These are phyloP conservation scores for Ostrea edulis DNA, from an alignment of 1,140 invertebrate genomes.

Conservation along the genomic window DNA sequence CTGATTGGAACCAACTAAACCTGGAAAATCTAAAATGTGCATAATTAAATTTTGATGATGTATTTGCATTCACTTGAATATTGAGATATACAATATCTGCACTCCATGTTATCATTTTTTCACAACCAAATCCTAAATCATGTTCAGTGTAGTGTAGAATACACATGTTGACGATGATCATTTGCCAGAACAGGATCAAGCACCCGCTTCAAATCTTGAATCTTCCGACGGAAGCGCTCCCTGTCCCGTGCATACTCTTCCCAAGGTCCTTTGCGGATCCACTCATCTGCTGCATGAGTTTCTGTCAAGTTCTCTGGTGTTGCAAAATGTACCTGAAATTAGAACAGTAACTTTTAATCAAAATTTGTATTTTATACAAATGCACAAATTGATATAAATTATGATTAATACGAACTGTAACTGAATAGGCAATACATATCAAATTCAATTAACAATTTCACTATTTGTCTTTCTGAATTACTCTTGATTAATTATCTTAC, in stretches of 20 bases:
- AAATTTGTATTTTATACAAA: not conserved
- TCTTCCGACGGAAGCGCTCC: conserved; percentile 59
- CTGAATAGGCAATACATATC: no score
- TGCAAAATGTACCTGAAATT: conserved; percentile 62
- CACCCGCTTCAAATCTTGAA: conserved; percentile 51
- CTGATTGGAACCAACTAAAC: not conserved
- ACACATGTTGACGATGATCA: conserved; percentile 10
- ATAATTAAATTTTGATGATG: not conserved
- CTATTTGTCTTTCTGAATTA: no score
- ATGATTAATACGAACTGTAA: no score
- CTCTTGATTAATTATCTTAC: no score
- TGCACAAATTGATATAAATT: not conserved
- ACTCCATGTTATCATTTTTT: not conserved
- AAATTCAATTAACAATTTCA: no score
- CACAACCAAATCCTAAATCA: not conserved
- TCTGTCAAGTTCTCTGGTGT: conserved; percentile 50
- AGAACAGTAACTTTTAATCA: not conserved
- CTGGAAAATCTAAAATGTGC: not conserved
- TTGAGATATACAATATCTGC: not conserved
- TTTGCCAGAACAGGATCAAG: conserved; percentile 55
- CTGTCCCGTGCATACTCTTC: conserved; percentile 59
- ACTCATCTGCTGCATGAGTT: conserved; percentile 44
- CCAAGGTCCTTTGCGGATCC: conserved; percentile 62
- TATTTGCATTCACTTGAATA: not conserved
- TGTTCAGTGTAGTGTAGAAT: not conserved